Evolutionary conservation across 1,140 invertebrate species (phyloP), one percentile per base, ranked within the genome.

Genomic region (Formica exsecta): DNA sequence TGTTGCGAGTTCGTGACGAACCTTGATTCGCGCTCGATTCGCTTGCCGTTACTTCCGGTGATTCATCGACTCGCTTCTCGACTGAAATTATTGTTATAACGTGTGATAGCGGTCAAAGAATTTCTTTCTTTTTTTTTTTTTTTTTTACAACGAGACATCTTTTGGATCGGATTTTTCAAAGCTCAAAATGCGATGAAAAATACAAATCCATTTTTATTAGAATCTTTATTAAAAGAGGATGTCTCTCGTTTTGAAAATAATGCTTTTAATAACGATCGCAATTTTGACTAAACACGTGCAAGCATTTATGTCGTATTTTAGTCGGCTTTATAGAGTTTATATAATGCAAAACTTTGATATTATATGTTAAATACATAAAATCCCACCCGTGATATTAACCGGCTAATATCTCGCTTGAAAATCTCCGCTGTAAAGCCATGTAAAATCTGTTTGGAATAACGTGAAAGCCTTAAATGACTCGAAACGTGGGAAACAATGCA

Each of bases 391-490:
- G 11, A 11, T 51, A 62, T 73, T 65, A 70, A 9, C 4, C 70
- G 22, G n/a, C 41, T 25, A 59, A 61, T 48, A 59, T 36, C 11
- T 11, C 19, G 16, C 32, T 29, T 59, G 36, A 1, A 68, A 54
- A 70, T 80, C 25, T 54, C 61, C 11, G 62, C 38, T 59, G 41
- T 36, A 61, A 77, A 29, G 54, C 65, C 41, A 32, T 68, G 32
- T 89, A 66, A 90, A 89, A 83, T 84, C 85, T 89, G 71, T 89
- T 90, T 90, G 85, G 70, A 74, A 19, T 54, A 74, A 62, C 79
- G 88, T 85, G 41, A 89, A 89, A 79, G 75, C 88, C 48, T 54
- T 41, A 75, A 86, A 54, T 38, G 65, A 80, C 48, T 86, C 29
- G 54, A 38, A 54, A 36, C 32, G 29, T 51, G 57, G 44, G 41